A percentile compares a stretch with the other conserved stretches of the same genome.
Conservation (phyloP, 2,113 vertebrate genomes). For the Nettapus auritus region DNA sequence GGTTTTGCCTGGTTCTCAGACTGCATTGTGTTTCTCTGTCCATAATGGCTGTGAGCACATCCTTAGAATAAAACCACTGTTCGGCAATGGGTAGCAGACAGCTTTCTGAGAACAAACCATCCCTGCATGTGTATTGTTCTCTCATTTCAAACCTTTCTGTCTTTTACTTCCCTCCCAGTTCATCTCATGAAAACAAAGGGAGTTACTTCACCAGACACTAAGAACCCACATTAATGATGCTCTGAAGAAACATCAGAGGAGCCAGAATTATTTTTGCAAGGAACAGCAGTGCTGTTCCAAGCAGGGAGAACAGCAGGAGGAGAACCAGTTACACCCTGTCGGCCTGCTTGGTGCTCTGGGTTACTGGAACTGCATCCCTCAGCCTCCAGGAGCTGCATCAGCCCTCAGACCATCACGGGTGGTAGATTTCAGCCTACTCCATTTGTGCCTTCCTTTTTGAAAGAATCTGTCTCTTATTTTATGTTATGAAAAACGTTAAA, state of each 20-base stretch:
- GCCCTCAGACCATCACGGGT: background rate
- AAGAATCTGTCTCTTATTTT: background rate
- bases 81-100: background rate
- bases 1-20: background rate
- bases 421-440: background rate
- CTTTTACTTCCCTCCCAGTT: background rate
- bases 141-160: background rate
- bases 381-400: background rate
- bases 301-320: background rate
- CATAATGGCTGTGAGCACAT: background rate
- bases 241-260: background rate
- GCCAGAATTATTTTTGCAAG: background rate
- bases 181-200: background rate
- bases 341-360: background rate
- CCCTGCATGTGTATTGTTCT: background rate
- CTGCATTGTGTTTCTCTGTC: background rate
- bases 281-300: background rate
- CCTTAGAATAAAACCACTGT: background rate
- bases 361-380: background rate
- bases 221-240: background rate
- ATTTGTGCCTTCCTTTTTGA: slow-evolving; percentile 16
- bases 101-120: background rate
- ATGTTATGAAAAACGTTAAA: background rate
- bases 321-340: background rate
- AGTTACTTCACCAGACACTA: background rate